These are phyloP conservation scores for Oceanodroma leucorhoa DNA, from an alignment of 2,797 vertebrate genomes.

Conservation along the genomic window DNA sequence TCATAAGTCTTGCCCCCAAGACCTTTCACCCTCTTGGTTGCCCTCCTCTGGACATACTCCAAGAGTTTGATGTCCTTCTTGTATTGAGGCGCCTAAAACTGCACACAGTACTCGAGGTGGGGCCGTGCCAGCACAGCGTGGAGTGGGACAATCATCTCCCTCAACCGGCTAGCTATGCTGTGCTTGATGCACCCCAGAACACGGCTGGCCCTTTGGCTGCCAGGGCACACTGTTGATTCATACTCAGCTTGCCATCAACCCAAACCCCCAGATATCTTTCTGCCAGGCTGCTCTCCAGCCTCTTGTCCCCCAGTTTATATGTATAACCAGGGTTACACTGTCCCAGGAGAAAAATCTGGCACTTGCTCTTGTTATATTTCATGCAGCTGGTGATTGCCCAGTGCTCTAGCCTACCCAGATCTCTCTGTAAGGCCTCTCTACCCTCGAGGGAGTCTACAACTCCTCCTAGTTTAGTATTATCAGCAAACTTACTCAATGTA, in stretches of 20 bases:
- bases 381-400: rapidly evolving
- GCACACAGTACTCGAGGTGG: not conserved
- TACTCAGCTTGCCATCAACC: not conserved
- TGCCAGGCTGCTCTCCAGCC: rapidly evolving
- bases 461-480: not conserved
- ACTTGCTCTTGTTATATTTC: not conserved
- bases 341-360: not conserved
- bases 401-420: not conserved
- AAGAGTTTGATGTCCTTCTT: not conserved
- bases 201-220: not conserved
- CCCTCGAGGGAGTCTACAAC: not conserved
- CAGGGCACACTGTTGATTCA: not conserved
- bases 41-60: not conserved
- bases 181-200: not conserved
- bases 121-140: rapidly evolving
- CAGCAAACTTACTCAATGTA: not conserved
- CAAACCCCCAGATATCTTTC: not conserved
- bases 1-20: not conserved
- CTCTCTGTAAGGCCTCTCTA: not conserved
- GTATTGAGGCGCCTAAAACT: not conserved
- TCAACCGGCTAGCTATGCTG: not conserved
- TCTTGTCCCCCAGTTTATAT: rapidly evolving
- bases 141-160: not conserved
- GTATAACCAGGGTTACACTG: rapidly evolving
- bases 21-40: not conserved